Evolutionary conservation across 2,888 invertebrate species (phyloP), one percentile per base, ranked within the genome.

Genomic region (Anagyrus pseudococci): DNA sequence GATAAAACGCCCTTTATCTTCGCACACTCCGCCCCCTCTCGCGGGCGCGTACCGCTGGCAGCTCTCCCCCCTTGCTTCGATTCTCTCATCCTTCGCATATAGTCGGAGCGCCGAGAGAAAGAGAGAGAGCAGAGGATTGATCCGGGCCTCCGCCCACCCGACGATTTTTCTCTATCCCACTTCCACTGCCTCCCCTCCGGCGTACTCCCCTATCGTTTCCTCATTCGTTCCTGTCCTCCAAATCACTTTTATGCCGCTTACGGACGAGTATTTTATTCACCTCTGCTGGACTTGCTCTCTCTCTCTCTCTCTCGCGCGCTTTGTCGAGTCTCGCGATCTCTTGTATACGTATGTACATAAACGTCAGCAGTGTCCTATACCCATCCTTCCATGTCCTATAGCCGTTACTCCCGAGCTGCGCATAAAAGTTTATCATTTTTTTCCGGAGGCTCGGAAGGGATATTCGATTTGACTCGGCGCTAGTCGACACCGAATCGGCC

Each of bases 1-100:
- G 77, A 77, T 77, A 77, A 77, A 77, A 73, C 73, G 70, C 72
- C 70, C 70, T 74, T 75, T 77, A 77, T 77, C 76, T n/a, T 70
- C 57, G 33, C 68, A 67, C 72, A 70, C 67, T 67, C 69, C 69
- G 63, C 68, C 60, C 29, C 33, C 25, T 13, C 40, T 29, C 29
- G 22, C 25, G 15, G n/a, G 15, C 44, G 23, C 44, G 10, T n/a
- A n/a, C n/a, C n/a, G n/a, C n/a, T n/a, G n/a, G n/a, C n/a, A n/a
- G n/a, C n/a, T 41, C 25, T 8, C 33, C 26, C 8, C 41, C 47
- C 20, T 41, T 15, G 13, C n/a, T 17, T n/a, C 17, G 17, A 8
- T 46, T 22, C 19, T 44, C 46, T 46, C 49, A 22, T 17, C 25
- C 19, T 23, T 20, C 29, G 37, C 15, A 8, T 4, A 26, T n/a